Percentiles rank a stretch among this genome's conserved stretches.
Conservation (phyloP, 2,113 vertebrate species). For the Pterocles gutturalis region DNA sequence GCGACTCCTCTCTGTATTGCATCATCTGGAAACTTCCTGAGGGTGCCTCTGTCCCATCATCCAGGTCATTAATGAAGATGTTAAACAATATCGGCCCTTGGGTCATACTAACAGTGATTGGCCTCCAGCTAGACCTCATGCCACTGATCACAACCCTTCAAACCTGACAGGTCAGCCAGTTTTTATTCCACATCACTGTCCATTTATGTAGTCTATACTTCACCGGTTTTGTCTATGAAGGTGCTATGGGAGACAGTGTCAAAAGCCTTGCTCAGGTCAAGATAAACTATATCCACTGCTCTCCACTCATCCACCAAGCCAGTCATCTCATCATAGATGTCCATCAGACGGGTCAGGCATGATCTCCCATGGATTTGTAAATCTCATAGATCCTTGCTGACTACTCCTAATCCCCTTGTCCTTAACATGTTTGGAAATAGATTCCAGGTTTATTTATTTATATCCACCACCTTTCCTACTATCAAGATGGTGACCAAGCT, state of each 20-base stretch:
- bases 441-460: not conserved
- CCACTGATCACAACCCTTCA: not conserved
- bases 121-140: not conserved
- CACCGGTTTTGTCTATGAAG: not conserved
- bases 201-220: not conserved
- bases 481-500: not conserved
- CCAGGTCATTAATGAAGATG: not conserved
- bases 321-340: not conserved
- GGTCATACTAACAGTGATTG: fast-evolving
- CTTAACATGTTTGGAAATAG: not conserved
- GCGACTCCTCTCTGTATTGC: not conserved
- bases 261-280: not conserved
- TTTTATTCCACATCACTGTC: not conserved
- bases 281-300: not conserved
- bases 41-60: not conserved
- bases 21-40: not conserved
- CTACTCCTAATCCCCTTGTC: not conserved
- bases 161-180: not conserved
- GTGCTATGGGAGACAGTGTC: not conserved
- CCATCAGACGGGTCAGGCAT: not conserved
- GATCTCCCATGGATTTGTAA: not conserved
- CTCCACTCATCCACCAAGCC: not conserved
- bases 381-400: not conserved
- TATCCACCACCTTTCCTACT: not conserved
- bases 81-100: not conserved